phyloP scores from a whole-genome alignment of 1,140 invertebrate genomes.

The Trissolcus basalis region DNA sequence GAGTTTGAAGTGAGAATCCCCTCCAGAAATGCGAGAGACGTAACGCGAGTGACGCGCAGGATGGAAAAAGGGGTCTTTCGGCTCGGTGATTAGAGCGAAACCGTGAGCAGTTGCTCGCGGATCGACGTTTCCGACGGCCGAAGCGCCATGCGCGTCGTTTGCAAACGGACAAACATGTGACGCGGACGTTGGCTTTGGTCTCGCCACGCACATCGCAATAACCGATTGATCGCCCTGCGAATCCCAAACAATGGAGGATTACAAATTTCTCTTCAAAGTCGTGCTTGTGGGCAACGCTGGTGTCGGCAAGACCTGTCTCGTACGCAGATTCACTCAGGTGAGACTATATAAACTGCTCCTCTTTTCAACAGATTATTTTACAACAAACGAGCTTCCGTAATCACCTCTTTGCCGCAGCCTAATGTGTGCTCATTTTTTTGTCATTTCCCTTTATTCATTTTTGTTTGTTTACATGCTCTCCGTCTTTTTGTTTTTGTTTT shows the following conservation, averaged over 20 bases:
- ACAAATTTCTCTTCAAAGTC: slow-evolving; percentile 98
- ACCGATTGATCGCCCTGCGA: slow-evolving; percentile 5
- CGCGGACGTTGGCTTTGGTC: slow-evolving; percentile 4
- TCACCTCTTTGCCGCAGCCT: no score
- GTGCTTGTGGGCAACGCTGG: slow-evolving; percentile 96
- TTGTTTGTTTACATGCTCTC: no score
- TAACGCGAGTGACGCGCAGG: slow-evolving; percentile 17
- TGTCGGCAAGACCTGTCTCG: slow-evolving; percentile 95
- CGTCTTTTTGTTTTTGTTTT: no score
- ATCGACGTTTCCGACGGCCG: slow-evolving; percentile 40
- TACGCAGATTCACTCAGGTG: slow-evolving; percentile 91
- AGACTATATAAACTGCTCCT: slow-evolving; percentile 31
- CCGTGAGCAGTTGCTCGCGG: slow-evolving; percentile 29
- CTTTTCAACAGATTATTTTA: not conserved
- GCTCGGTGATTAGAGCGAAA: slow-evolving; percentile 37
- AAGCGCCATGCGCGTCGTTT: slow-evolving; percentile 15
- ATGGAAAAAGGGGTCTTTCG: slow-evolving; percentile 19
- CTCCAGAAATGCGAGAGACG: not conserved
- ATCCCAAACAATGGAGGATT: slow-evolving; percentile 91
- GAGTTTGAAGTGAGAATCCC: no score
- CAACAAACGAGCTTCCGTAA: no score
- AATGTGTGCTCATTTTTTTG: no score
- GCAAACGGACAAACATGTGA: slow-evolving; percentile 1
- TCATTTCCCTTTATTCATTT: no score
- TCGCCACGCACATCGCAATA: not conserved